Conservation (phyloP, 2,888 invertebrate species). For the Drosophila neotestacea region DNA sequence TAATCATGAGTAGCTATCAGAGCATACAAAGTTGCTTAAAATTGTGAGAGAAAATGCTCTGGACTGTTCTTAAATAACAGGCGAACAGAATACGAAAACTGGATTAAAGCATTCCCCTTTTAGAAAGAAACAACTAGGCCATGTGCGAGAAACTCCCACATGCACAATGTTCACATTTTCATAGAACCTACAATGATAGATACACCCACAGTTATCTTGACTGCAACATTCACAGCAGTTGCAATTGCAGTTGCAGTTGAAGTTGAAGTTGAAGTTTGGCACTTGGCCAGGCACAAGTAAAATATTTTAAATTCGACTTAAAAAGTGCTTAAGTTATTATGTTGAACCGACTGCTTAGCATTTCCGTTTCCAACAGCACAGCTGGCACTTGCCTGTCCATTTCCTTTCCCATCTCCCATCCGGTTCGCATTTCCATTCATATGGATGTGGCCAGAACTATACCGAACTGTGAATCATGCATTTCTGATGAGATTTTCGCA, state of each 20-base stretch:
- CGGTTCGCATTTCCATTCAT: neutral
- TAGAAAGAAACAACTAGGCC: neutral
- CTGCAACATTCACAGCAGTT: constrained; percentile 15
- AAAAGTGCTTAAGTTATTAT: constrained; percentile 72
- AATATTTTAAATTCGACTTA: constrained; percentile 66
- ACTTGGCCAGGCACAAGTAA: constrained; percentile 18
- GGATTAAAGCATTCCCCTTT: neutral
- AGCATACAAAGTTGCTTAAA: neutral
- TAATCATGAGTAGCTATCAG: neutral
- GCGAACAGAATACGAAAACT: neutral
- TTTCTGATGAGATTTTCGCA: constrained; percentile 49
- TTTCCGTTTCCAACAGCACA: constrained; percentile 58
- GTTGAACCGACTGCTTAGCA: constrained; percentile 47
- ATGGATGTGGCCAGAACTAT: constrained; percentile 3
- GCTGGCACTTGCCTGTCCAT: constrained; percentile 14
- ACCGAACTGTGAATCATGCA: constrained; percentile 35
- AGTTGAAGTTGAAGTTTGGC: constrained; percentile 13
- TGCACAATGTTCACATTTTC: neutral
- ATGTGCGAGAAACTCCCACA: neutral
- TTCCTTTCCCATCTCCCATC: neutral
- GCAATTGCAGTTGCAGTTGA: constrained; percentile 20
- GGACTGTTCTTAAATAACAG: constrained; percentile 1
- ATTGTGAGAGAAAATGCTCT: neutral
- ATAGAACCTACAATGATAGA: neutral
- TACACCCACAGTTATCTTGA: constrained; percentile 28